A percentile compares a stretch with the other conserved stretches of the same genome.
Evolutionary conservation across 1,140 invertebrate species (phyloP).

Genomic region (Triops longicaudatus): DNA sequence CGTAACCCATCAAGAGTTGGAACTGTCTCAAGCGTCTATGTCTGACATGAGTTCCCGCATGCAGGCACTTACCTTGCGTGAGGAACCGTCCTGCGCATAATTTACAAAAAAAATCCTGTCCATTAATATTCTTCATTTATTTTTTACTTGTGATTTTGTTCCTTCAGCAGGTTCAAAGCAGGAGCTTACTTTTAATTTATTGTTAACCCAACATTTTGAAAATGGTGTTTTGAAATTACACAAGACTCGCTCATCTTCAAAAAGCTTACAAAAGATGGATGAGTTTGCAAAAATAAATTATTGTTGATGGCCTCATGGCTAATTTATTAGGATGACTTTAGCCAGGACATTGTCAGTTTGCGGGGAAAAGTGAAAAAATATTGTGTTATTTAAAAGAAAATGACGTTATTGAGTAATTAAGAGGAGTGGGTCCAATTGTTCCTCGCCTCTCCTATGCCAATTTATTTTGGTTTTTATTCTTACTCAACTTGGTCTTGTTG

Average conservation of each 20-base stretch:
- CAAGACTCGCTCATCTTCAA: neutral
- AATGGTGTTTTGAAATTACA: neutral
- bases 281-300: neutral
- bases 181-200: neutral
- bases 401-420: neutral
- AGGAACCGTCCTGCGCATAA: conserved; percentile 1
- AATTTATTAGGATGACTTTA: neutral
- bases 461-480: neutral
- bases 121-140: neutral
- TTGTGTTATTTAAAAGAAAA: neutral
- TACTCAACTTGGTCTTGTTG: neutral
- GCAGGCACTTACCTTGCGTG: neutral
- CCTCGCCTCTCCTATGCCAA: neutral
- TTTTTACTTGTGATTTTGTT: neutral
- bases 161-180: neutral
- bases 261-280: neutral
- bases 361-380: neutral
- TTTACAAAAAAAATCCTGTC: neutral
- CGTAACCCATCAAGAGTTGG: neutral
- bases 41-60: neutral
- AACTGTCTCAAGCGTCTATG: neutral
- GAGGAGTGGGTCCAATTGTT: neutral
- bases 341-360: neutral
- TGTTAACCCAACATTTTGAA: neutral
- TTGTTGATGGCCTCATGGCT: neutral